A percentile compares a stretch with the other conserved stretches of the same genome.
phyloP scores from a whole-genome alignment of 2,113 vertebrate genomes.

The Carassius gibelio region DNA sequence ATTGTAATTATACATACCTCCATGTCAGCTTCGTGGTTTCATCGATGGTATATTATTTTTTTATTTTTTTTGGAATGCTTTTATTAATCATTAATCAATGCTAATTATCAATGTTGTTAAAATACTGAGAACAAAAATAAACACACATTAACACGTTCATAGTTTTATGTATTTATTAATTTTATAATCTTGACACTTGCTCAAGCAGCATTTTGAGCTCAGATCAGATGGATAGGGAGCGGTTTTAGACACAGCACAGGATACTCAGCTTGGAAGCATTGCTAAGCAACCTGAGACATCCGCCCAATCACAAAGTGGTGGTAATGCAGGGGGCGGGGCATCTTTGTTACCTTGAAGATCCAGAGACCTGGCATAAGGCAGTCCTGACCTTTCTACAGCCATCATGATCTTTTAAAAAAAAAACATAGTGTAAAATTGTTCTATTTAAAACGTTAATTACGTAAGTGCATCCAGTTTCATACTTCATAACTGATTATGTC shows the following conservation, averaged over 20 bases:
- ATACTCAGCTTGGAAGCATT: slow-evolving; percentile 82
- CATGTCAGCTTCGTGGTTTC: too few relatives aligned
- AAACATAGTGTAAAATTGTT: slow-evolving; percentile 11
- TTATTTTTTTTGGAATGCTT: too few relatives aligned
- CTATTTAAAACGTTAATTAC: background rate
- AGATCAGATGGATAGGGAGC: too few relatives aligned
- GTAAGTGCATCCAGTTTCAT: background rate
- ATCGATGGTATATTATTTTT: too few relatives aligned
- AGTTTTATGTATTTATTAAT: too few relatives aligned
- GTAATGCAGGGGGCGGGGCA: slow-evolving; percentile 88
- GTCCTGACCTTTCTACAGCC: slow-evolving; percentile 84
- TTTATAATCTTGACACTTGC: too few relatives aligned
- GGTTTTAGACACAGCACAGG: slow-evolving; percentile 52
- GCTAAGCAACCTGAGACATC: slow-evolving; percentile 81
- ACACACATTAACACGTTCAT: too few relatives aligned
- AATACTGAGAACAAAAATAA: too few relatives aligned
- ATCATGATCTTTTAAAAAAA: slow-evolving; percentile 63
- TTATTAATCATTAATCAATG: too few relatives aligned
- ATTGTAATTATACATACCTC: too few relatives aligned
- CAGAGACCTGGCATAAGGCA: slow-evolving; percentile 84
- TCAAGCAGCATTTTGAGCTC: too few relatives aligned
- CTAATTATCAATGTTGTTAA: too few relatives aligned
- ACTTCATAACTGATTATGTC: background rate
- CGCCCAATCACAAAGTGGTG: slow-evolving; percentile 86
- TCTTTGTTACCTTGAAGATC: slow-evolving; percentile 93